Evolutionary conservation across 1,140 invertebrate species (phyloP), one percentile per base, ranked within the genome.

Genomic region (Babylonia areolata): DNA sequence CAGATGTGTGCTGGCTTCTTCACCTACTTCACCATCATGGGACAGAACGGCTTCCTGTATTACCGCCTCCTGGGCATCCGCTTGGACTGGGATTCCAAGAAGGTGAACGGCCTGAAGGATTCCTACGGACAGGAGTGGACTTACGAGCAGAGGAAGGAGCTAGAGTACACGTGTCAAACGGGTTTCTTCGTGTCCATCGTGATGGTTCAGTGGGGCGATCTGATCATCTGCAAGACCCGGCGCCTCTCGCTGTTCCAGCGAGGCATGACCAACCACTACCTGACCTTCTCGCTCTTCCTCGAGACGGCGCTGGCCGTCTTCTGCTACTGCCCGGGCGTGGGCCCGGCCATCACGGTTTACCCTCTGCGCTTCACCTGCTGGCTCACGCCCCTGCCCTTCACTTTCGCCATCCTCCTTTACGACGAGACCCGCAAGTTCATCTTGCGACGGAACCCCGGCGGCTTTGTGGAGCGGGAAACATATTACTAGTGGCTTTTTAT

Each of bases 91-190:
- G 98, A 99, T 93, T 98, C 98, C 5, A 97, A 97, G 94, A 97
- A 97, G 90, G 97, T 99, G 92, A 99, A 99, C 93, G 98, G 99
- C 96, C 95, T 99, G 88, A 2, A 96, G 88, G 99, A 99, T 95
- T 99, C 98, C 78, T 99, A 99, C 94, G 98, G 98, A 92, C 98
- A 99, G 95, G 98, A 99, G 97, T 99, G 98, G 98, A 99, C 98
- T 2, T 99, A 98, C 95, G 96, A 96, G 91, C 97, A 99, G 94
- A 96, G 98, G 92, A 99, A 99, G 94, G 97, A 97, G 84, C 95
- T 99, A 89, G 98, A 99, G 94, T 99, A 97, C 95, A 99, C 98
- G 79, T 99, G 98, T 95, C 98, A 99, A 95, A 99, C 98, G 88
- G 98, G 98, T 85, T 99, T 99, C 96, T 99, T 99, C 95, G 97